Evolutionary conservation across 2,888 invertebrate genomes (phyloP).

Genomic region (Blomia tropicalis): DNA sequence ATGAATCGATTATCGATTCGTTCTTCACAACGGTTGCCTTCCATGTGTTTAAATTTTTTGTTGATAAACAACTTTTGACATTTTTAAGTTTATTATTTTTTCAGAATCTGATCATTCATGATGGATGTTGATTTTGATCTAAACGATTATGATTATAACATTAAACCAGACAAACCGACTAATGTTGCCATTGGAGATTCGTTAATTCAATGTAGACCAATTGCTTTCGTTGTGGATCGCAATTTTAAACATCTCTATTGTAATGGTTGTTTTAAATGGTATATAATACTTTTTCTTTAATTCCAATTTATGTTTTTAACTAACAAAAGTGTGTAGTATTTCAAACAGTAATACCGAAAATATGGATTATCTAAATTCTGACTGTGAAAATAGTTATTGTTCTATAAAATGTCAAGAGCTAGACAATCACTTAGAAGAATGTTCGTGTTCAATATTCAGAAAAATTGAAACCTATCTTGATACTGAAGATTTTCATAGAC

Average conservation of each 20-base stretch:
- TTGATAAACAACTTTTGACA: no score
- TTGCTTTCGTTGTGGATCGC: neutral
- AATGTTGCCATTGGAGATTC: constrained; percentile 6
- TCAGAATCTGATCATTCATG: no score
- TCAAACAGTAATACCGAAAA: no score
- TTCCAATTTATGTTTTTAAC: neutral
- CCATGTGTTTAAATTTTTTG: no score
- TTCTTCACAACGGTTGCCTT: no score
- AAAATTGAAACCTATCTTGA: neutral
- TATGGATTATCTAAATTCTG: no score
- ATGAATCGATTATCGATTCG: no score
- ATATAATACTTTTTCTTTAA: neutral
- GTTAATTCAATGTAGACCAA: neutral
- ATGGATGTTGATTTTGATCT: no score
- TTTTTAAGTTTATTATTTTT: no score
- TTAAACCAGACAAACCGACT: no score
- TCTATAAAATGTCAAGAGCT: neutral
- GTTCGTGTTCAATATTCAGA: neutral
- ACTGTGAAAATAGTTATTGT: no score
- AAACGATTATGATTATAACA: no score
- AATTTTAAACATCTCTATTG: neutral
- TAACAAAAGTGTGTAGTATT: neutral
- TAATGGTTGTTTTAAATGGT: neutral
- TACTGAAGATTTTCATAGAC: neutral
- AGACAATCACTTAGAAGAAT: neutral